These are phyloP conservation scores for Zaprionus lineosus DNA, from an alignment of 2,888 invertebrate species.

Conservation along the genomic window DNA sequence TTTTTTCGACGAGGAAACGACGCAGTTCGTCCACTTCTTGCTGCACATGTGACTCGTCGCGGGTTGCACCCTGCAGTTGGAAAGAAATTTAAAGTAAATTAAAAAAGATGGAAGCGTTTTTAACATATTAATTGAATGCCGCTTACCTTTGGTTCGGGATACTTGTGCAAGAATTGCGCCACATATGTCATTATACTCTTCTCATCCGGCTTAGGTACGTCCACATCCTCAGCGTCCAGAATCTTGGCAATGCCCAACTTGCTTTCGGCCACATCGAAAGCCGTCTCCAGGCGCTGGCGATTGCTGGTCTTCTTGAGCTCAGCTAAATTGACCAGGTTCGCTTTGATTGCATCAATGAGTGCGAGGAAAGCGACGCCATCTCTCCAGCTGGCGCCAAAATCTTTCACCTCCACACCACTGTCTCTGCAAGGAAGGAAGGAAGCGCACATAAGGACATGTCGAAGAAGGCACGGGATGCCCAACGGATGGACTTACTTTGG, in stretches of 20 bases:
- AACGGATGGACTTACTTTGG: constrained; percentile 86
- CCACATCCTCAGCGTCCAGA: constrained; percentile 97
- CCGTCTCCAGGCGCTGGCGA: constrained; percentile 92
- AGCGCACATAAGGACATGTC: background rate
- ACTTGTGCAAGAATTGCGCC: constrained; percentile 98
- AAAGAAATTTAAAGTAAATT: background rate
- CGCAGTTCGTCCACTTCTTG: constrained; percentile 91
- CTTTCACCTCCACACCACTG: constrained; percentile 93
- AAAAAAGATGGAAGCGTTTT: background rate
- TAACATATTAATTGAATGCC: background rate
- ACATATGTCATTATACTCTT: constrained; percentile 99
- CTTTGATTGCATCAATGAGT: constrained; percentile 96
- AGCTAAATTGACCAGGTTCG: constrained; percentile 94
- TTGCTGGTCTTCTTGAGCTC: constrained; percentile 91
- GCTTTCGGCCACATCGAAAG: constrained; percentile 95
- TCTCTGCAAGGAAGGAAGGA: constrained; percentile 85
- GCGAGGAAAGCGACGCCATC: constrained; percentile 98
- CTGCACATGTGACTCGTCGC: constrained; percentile 90
- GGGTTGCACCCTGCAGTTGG: constrained; percentile 86
- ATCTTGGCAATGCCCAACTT: constrained; percentile 95
- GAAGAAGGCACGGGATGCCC: background rate
- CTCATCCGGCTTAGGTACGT: constrained; percentile 97
- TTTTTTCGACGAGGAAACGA: constrained; percentile 91
- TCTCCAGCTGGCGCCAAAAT: constrained; percentile 97
- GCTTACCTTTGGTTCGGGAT: constrained; percentile 91